A percentile compares a stretch with the other conserved stretches of the same genome.
These are phyloP conservation scores for Agrotis segetum DNA, from an alignment of 2,888 invertebrate species.

Conservation along the genomic window DNA sequence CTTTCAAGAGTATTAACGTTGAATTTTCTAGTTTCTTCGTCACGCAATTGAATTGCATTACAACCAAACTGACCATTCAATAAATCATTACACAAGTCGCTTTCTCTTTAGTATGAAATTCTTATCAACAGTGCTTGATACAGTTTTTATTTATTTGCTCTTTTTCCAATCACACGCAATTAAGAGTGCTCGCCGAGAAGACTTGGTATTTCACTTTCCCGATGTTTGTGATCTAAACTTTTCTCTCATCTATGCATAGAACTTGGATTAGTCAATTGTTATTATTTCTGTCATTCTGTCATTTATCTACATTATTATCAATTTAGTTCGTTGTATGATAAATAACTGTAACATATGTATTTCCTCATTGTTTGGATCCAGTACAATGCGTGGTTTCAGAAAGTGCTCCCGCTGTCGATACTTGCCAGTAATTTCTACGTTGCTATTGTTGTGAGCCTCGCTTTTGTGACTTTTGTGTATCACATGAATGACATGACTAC, in stretches of 20 bases:
- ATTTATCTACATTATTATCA: constrained; percentile 30
- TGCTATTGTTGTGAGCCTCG: constrained; percentile 75
- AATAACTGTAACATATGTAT: constrained; percentile 62
- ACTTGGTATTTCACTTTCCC: background rate
- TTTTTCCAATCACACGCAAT: constrained; percentile 12
- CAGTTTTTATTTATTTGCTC: constrained; percentile 11
- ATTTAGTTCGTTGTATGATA: constrained; percentile 43
- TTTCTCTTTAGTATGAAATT: constrained; percentile 69
- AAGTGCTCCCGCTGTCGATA: constrained; percentile 77
- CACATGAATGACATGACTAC: constrained; percentile 73
- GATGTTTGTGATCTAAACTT: constrained; percentile 24
- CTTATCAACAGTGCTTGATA: constrained; percentile 60
- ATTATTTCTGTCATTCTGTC: constrained; percentile 15
- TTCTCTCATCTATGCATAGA: background rate
- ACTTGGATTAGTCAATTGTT: background rate
- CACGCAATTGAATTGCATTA: constrained; percentile 60
- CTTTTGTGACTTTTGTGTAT: constrained; percentile 76
- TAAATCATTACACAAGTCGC: constrained; percentile 68
- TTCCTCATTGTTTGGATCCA: constrained; percentile 72
- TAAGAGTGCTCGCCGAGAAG: background rate
- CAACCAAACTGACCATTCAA: constrained; percentile 60
- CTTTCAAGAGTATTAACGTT: constrained; percentile 47
- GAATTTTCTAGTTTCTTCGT: constrained; percentile 62
- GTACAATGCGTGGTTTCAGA: constrained; percentile 75
- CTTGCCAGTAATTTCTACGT: constrained; percentile 78